Conservation (phyloP, 2,113 vertebrate genomes). For the Typhlomys cinereus region DNA sequence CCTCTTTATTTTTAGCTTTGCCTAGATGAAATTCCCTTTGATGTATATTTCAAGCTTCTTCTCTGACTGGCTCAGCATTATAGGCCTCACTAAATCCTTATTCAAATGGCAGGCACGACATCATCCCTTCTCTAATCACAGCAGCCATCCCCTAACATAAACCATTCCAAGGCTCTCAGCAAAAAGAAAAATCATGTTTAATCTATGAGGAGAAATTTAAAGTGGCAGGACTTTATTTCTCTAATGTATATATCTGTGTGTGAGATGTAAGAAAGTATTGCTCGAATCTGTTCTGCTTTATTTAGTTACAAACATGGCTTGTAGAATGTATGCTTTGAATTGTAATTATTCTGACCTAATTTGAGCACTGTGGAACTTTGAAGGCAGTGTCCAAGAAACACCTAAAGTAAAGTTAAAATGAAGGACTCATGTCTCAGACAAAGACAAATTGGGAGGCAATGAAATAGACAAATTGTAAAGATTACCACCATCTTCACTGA, state of each 20-base stretch:
- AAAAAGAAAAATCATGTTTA: slow-evolving; percentile 29
- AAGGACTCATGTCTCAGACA: slow-evolving; percentile 57
- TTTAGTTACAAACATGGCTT: slow-evolving; percentile 39
- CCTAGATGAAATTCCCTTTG: slow-evolving; percentile 75
- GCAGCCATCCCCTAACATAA: slow-evolving; percentile 47
- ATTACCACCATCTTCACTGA: neutral
- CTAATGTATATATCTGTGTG: slow-evolving; percentile 7
- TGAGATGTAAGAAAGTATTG: slow-evolving; percentile 20
- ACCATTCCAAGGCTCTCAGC: neutral
- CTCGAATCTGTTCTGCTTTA: slow-evolving; percentile 30
- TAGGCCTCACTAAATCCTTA: slow-evolving; percentile 52
- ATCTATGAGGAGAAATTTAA: slow-evolving; percentile 68
- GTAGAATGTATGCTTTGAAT: neutral
- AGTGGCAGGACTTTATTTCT: slow-evolving; percentile 60
- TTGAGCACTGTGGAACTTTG: slow-evolving; percentile 12
- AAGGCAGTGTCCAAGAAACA: slow-evolving; percentile 26
- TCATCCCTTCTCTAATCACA: slow-evolving; percentile 62
- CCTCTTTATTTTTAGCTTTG: slow-evolving; percentile 72
- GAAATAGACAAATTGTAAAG: slow-evolving; percentile 44
- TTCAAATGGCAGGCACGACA: slow-evolving; percentile 64
- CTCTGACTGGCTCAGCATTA: slow-evolving; percentile 64
- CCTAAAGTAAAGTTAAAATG: slow-evolving; percentile 49
- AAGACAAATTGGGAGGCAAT: slow-evolving; percentile 51
- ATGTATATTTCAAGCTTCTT: slow-evolving; percentile 75
- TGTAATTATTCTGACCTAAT: slow-evolving; percentile 45